Evolutionary conservation across 2,888 invertebrate species (phyloP).

Genomic region (Clanis bilineata): DNA sequence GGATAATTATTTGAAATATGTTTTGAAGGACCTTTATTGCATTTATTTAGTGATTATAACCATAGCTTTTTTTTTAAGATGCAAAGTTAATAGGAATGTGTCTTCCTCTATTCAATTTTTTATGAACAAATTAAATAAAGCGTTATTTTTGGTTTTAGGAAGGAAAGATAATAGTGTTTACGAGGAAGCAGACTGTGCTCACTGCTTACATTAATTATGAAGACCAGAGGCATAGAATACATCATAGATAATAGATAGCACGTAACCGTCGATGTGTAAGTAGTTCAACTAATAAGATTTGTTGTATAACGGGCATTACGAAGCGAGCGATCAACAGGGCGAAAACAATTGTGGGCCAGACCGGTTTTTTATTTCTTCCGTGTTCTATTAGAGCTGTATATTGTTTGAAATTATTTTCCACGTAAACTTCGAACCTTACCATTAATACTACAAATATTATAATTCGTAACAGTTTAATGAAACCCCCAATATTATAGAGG

Average conservation of each 20-base stretch:
- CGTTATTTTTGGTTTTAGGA: constrained; percentile 22
- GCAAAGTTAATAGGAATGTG: too few relatives aligned
- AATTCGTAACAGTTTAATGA: neutral
- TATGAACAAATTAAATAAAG: too few relatives aligned
- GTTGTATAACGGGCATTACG: constrained; percentile 69
- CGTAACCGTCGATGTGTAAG: constrained; percentile 49
- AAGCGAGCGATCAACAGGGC: constrained; percentile 50
- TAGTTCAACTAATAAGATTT: constrained; percentile 52
- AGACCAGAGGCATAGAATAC: constrained; percentile 35
- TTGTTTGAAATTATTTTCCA: constrained; percentile 16
- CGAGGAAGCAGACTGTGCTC: constrained; percentile 26
- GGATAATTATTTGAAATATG: too few relatives aligned
- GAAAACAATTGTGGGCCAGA: constrained; percentile 63
- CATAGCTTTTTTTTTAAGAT: too few relatives aligned
- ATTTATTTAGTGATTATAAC: too few relatives aligned
- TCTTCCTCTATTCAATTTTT: too few relatives aligned
- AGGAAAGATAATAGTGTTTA: constrained; percentile 26
- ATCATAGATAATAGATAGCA: constrained; percentile 38
- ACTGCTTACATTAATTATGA: constrained; percentile 43
- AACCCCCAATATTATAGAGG: too few relatives aligned
- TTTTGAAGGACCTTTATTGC: too few relatives aligned
- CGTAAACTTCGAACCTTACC: neutral
- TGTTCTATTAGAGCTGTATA: constrained; percentile 27
- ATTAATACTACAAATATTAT: neutral
- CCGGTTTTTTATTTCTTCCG: constrained; percentile 49